Conservation (phyloP, 2,113 vertebrate genomes). For the Chaenogobius annularis region DNA sequence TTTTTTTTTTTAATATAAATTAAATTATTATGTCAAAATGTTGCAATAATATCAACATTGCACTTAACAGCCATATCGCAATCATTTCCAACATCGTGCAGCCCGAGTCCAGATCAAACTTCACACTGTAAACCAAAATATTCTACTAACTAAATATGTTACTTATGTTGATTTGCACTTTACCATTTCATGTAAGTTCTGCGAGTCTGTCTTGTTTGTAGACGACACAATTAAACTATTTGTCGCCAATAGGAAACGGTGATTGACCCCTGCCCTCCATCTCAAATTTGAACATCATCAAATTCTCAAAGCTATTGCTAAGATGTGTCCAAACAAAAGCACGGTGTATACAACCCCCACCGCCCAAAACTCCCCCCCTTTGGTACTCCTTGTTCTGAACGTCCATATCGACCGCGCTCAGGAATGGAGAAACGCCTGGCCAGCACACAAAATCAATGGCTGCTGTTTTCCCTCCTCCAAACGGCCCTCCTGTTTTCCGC, state of each 20-base stretch:
- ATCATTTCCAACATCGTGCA: no score
- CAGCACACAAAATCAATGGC: conserved; percentile 81
- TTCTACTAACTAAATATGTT: no score
- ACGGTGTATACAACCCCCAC: conserved; percentile 31
- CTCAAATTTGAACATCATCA: not conserved
- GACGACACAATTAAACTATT: not conserved
- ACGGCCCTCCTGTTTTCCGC: conserved; percentile 66
- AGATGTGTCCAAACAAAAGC: conserved; percentile 50
- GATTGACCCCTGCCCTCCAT: not conserved
- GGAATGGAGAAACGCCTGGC: conserved; percentile 78
- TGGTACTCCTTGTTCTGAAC: conserved; percentile 49
- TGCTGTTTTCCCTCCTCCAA: conserved; percentile 70
- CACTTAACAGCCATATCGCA: no score
- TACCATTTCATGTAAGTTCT: no score
- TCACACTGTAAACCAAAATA: no score
- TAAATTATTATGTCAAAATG: no score
- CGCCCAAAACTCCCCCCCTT: conserved; percentile 6
- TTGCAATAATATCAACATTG: no score
- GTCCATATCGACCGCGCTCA: conserved; percentile 76
- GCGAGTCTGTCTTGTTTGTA: not conserved
- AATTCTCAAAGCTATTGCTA: conserved; percentile 12
- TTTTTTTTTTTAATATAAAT: no score
- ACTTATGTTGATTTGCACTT: no score
- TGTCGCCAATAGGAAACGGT: not conserved
- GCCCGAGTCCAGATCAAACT: no score